These are phyloP conservation scores for Herminia tarsipennalis DNA, from an alignment of 2,888 invertebrate species.

Conservation along the genomic window DNA sequence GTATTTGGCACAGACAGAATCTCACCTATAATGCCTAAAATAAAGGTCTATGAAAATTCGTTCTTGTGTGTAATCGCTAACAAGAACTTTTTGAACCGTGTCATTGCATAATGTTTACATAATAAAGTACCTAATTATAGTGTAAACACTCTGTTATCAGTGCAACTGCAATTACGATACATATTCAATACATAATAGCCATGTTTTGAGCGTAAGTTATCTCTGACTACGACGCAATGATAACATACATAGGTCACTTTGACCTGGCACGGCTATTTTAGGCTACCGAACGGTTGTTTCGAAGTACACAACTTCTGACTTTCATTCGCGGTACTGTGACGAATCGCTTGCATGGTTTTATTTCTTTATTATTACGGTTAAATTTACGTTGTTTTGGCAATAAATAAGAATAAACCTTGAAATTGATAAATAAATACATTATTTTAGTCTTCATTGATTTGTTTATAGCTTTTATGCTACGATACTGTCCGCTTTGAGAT, in stretches of 20 bases:
- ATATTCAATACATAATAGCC: slow-evolving; percentile 12
- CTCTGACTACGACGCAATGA: slow-evolving; percentile 29
- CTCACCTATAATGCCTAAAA: slow-evolving; percentile 6
- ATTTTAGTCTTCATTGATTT: too few relatives aligned
- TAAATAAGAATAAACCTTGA: too few relatives aligned
- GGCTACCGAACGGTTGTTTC: slow-evolving; percentile 12
- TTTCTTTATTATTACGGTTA: too few relatives aligned
- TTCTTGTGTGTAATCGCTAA: slow-evolving; percentile 1
- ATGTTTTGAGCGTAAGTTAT: slow-evolving; percentile 17
- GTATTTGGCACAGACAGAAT: too few relatives aligned
- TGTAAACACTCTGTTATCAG: slow-evolving; percentile 39
- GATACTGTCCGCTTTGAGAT: too few relatives aligned
- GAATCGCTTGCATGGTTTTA: too few relatives aligned
- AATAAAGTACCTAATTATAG: slow-evolving; percentile 36
- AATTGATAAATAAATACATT: too few relatives aligned
- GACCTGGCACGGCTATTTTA: slow-evolving; percentile 35
- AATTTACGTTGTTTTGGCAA: too few relatives aligned
- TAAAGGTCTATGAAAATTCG: not conserved
- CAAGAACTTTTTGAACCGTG: slow-evolving; percentile 20
- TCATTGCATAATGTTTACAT: slow-evolving; percentile 31
- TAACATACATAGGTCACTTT: slow-evolving; percentile 51
- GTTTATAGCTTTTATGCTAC: too few relatives aligned
- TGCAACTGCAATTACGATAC: slow-evolving; percentile 32
- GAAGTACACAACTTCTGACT: slow-evolving; percentile 12
- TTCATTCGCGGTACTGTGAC: not conserved